Conservation (phyloP, 2,888 invertebrate genomes). For the Arenicola marina region DNA sequence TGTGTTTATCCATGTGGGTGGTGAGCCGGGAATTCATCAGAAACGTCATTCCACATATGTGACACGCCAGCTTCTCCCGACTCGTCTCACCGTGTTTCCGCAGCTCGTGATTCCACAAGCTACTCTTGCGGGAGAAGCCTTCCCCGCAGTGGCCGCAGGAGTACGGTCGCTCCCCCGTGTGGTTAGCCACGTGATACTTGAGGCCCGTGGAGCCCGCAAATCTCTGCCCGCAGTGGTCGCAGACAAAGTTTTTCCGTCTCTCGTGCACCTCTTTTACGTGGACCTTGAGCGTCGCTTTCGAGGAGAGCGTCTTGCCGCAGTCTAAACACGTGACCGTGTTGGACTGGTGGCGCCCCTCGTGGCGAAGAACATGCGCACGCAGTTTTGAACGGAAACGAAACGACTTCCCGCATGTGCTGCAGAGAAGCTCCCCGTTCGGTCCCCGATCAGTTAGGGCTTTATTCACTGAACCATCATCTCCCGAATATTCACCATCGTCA, state of each 20-base stretch:
- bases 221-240: background rate
- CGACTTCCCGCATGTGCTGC: too few relatives aligned
- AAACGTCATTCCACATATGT: background rate
- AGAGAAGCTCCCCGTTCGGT: too few relatives aligned
- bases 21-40: background rate
- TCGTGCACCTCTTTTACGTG: background rate
- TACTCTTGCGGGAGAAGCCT: background rate
- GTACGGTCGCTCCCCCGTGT: background rate
- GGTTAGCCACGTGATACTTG: background rate
- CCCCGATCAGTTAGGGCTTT: too few relatives aligned
- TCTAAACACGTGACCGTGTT: background rate
- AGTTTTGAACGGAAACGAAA: too few relatives aligned
- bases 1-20: background rate
- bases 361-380: too few relatives aligned
- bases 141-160: background rate
- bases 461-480: too few relatives aligned
- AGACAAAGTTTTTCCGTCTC: background rate
- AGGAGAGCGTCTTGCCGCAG: background rate
- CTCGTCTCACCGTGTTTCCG: background rate
- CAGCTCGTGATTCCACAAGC: background rate
- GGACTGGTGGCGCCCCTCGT: too few relatives aligned
- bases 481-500: too few relatives aligned
- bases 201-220: background rate
- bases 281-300: background rate
- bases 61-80: background rate